Evolutionary conservation across 2,888 invertebrate species (phyloP).

Genomic region (Limnephilus lunatus): DNA sequence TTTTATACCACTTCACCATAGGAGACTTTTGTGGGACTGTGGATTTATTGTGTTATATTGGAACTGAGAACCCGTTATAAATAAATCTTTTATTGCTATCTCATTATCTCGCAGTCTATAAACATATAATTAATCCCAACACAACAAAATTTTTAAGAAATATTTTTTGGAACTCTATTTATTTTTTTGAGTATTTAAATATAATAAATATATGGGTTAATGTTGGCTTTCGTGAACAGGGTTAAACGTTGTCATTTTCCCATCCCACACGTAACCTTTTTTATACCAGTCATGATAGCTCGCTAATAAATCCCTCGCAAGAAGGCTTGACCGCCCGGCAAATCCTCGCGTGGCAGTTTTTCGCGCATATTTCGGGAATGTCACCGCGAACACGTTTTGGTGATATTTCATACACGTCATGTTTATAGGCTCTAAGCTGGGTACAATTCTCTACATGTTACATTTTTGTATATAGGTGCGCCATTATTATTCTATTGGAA

Average conservation of each 20-base stretch:
- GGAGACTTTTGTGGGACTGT: no score
- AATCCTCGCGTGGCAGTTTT: slow-evolving; percentile 29
- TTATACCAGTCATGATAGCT: slow-evolving; percentile 16
- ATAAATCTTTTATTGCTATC: no score
- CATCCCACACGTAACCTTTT: not conserved
- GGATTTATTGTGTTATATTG: no score
- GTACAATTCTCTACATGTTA: not conserved
- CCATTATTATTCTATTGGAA: no score
- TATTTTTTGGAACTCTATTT: not conserved
- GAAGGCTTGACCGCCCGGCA: slow-evolving; percentile 25
- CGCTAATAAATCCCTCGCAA: slow-evolving; percentile 9
- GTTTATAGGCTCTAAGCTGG: not conserved
- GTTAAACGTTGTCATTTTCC: slow-evolving; percentile 42
- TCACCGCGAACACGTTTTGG: slow-evolving; percentile 8
- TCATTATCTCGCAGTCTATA: no score
- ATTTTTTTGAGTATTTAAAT: not conserved
- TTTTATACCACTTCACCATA: no score
- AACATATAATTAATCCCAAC: no score
- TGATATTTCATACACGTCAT: not conserved
- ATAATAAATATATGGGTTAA: not conserved
- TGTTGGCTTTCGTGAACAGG: slow-evolving; percentile 3
- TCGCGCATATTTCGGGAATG: not conserved
- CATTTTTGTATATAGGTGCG: no score
- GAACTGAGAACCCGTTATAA: no score
- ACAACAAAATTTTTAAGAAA: not conserved